phyloP scores from a whole-genome alignment of 2,113 vertebrate genomes.

The Cardinalis cardinalis region DNA sequence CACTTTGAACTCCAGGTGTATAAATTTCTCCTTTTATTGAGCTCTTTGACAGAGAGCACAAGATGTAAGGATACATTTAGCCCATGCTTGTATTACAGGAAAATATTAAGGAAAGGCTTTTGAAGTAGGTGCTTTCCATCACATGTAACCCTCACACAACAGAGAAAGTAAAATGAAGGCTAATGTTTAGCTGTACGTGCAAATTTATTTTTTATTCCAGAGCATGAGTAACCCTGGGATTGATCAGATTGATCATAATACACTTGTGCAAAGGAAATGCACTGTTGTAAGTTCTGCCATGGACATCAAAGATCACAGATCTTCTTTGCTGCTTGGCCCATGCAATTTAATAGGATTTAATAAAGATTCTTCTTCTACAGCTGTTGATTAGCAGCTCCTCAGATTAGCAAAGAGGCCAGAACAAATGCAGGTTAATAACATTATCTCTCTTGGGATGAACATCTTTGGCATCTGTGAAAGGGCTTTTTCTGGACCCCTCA shows the following conservation, averaged over 20 bases:
- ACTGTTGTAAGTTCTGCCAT: neutral
- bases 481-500: neutral
- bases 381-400: neutral
- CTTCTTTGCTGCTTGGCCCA: neutral
- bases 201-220: neutral
- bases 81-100: conserved; percentile 9
- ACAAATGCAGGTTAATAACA: neutral
- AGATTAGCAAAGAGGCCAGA: neutral
- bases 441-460: neutral
- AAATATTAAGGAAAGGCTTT: conserved; percentile 16
- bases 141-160: accelerated
- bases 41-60: conserved; percentile 4
- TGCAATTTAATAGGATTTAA: neutral
- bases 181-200: neutral
- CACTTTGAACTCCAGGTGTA: neutral
- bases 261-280: neutral
- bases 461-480: neutral
- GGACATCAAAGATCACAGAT: neutral
- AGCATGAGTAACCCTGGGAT: neutral
- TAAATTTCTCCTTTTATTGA: conserved; percentile 54
- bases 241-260: neutral
- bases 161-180: neutral
- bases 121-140: conserved; percentile 29
- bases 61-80: neutral
- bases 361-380: neutral